Evolutionary conservation across 53 echinoderm and acorn worm genomes (phyloP), one percentile per base, ranked within the genome.

Genomic region (Apostichopus leukothele): DNA sequence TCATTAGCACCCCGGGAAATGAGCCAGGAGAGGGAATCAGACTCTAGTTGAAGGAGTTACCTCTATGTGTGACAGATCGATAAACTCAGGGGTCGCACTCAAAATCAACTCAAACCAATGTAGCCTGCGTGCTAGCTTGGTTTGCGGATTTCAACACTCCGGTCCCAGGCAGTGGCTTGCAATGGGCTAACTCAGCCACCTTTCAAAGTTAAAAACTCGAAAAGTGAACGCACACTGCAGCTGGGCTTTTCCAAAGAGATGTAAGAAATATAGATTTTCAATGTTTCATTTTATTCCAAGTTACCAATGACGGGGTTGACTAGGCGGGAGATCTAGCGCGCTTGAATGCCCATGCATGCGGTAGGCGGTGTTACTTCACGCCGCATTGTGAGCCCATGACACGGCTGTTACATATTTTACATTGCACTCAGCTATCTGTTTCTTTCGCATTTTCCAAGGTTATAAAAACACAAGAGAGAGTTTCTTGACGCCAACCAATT

Each of bases 131-230:
- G 71, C 71, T 71, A 71, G 71, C 71, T 71, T 71, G 14, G 4
- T 71, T 71, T 71, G 18, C 18, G 71, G 18, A 71, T 71, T 71
- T 71, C 71, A 71, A 71, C 71, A 71, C 71, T 71, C 71, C 18
- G 71, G 71, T 71, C 71, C 71, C 71, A 19, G 13, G 18, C 71
- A 71, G 77, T 52, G 25, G 50, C 77, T 52, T 39, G 10, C 77
- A 21, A 76, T 60, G 85, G 66, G 67, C 67, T 5, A 85, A 85
- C 66, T 18, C 27, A 63, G 85, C 85, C 85, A 85, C 85, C 85
- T 85, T 67, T 85, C 85, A 85, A 85, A 85, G 85, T 85, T 67
- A 67, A 85, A 85, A 85, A 85, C 85, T 85, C 85, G 85, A 67
- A 50, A 85, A 85, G 85, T 85, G 67, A 85, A 85, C 67, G 11